phyloP scores from a whole-genome alignment of 2,113 vertebrate species.

The Sinocyclocheilus anophthalmus region DNA sequence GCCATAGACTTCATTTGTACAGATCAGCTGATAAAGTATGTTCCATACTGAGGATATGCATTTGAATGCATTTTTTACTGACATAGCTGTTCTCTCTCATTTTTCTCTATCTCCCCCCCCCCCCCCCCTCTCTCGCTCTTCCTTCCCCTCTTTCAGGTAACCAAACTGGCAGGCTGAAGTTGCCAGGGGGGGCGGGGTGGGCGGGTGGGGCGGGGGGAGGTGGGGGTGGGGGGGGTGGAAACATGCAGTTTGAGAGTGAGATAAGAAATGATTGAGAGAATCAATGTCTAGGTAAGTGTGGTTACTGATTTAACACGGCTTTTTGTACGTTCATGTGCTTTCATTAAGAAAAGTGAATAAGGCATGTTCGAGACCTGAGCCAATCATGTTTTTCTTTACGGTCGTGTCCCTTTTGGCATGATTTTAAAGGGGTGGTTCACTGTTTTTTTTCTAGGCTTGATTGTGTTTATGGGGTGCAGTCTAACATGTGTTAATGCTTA shows the following conservation, averaged over 20 bases:
- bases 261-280: constrained; percentile 58
- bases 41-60: neutral
- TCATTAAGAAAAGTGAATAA: neutral
- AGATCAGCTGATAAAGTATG: neutral
- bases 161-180: constrained; percentile 54
- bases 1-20: neutral
- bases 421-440: neutral
- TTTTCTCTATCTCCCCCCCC: neutral
- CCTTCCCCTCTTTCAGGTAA: constrained; percentile 47
- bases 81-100: constrained; percentile 3
- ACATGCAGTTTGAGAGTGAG: constrained; percentile 59
- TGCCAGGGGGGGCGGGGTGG: too few relatives aligned
- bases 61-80: neutral
- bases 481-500: too few relatives aligned
- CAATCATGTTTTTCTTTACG: neutral
- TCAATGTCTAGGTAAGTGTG: constrained; percentile 57
- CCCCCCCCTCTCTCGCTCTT: constrained; percentile 8
- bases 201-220: too few relatives aligned
- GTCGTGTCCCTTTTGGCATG: neutral
- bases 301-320: neutral
- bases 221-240: too few relatives aligned
- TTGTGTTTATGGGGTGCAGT: too few relatives aligned
- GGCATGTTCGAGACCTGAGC: neutral
- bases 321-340: neutral
- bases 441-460: too few relatives aligned